A percentile compares a stretch with the other conserved stretches of the same genome.
These are phyloP conservation scores for Marmota flaviventris DNA, from an alignment of 2,113 vertebrate species.

Conservation along the genomic window DNA sequence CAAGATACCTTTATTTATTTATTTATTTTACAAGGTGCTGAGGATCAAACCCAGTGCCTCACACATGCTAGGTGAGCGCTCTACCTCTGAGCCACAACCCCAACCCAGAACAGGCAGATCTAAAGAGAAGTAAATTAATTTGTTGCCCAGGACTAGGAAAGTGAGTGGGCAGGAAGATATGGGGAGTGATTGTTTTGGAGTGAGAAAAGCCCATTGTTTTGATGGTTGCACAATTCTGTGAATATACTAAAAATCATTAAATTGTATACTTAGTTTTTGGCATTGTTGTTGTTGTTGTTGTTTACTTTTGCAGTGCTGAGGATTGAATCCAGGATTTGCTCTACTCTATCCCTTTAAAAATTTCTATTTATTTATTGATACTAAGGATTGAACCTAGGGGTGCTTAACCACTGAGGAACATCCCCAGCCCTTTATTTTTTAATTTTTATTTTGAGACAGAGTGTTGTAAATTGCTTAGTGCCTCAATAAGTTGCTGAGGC, in stretches of 20 bases:
- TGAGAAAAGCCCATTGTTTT: not conserved
- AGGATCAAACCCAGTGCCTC: too few species aligned
- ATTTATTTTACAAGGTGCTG: too few species aligned
- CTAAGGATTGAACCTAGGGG: not conserved
- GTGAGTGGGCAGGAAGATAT: not conserved
- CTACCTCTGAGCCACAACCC: too few species aligned
- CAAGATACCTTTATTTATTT: too few species aligned
- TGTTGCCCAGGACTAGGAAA: not conserved
- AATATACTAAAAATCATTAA: not conserved
- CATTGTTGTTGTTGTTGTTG: not conserved
- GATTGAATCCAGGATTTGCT: not conserved
- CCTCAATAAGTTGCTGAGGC: too few species aligned
- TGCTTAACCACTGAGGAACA: not conserved
- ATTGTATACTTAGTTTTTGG: not conserved
- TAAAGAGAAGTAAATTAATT: too few species aligned
- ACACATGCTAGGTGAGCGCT: too few species aligned
- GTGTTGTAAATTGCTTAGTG: too few species aligned
- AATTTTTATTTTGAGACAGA: too few species aligned
- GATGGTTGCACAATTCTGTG: not conserved
- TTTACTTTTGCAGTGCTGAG: not conserved
- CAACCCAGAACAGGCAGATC: too few species aligned
- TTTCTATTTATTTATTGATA: too few species aligned
- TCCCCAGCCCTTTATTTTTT: not conserved
- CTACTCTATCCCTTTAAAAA: not conserved
- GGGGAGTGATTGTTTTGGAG: not conserved